Base-by-base conservation (phyloP, 2,797 vertebrate species). In the Spinus olivaceus region DNA sequence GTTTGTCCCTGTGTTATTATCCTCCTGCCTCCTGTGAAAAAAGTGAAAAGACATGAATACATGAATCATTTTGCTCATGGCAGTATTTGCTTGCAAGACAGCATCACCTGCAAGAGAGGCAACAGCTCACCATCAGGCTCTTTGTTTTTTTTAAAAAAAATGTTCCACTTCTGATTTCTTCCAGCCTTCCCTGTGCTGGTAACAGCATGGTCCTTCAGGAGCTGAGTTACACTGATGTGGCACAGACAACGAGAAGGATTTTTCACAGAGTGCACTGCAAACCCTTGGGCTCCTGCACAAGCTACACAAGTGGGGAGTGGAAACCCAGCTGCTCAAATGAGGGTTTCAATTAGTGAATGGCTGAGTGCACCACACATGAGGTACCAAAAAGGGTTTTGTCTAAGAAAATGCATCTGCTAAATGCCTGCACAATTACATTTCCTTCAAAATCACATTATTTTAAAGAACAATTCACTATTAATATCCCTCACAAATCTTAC, bases 401-500 rank as follows among this genome's bases (percentile, higher is more conserved):
- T 53, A 56, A 81, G 76, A 70, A 88, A 71, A 17, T 8, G 67
- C 32, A 86, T 85, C 77, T 88, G 83, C 56, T 76, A 71, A 94
- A 88, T 41, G 35, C 49, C 21, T 67, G 35, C 91, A 76, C 41
- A 90, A 69, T 41, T 76, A 17, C 18, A 70, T 90, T 88, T 57
- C 73, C 67, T 84, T 90, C 70, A 88, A 69, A 93, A 80, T 39
- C 9, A 54, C 0, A 0, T 60, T 81, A 63, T 46, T 86, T 79
- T 56, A 73, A 86, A 80, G 46, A 91, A 67, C 60, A 74, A 84
- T 54, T 90, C 60, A 32, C 69, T 78, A 57, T 59, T 91, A 85
- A 90, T 61, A 88, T n/a, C 64, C 46, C 33, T 73, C 59, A 59
- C 53, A 86, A 92, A 90, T 79, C 60, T 73, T 25, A 79, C 41